Evolutionary conservation across 2,888 invertebrate species (phyloP).

Genomic region (Boloria euphrosyne): DNA sequence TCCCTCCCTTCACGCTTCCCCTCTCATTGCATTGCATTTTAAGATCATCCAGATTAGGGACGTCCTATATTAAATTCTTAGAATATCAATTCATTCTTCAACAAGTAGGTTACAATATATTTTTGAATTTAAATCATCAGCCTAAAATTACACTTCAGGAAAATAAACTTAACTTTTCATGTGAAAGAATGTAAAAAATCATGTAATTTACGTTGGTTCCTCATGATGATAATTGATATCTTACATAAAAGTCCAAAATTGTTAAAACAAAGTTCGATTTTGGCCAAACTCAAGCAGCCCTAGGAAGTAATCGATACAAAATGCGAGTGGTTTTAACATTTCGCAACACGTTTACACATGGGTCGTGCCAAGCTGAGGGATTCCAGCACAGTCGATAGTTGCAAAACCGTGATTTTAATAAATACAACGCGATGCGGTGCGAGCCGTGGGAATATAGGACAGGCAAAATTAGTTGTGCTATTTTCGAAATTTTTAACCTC

Average conservation of each 20-base stretch:
- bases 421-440: constrained; percentile 33
- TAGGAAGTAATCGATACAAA: constrained; percentile 55
- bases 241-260: not conserved
- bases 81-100: constrained; percentile 8
- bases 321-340: constrained; percentile 49
- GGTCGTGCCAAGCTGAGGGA: constrained; percentile 65
- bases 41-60: constrained; percentile 41
- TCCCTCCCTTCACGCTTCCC: constrained; percentile 46
- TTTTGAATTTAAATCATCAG: constrained; percentile 18
- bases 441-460: constrained; percentile 70
- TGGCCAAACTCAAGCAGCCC: constrained; percentile 33
- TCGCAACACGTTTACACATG: constrained; percentile 72
- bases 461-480: constrained; percentile 59
- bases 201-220: no score
- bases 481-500: constrained; percentile 47
- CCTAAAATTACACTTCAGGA: not conserved
- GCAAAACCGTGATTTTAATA: constrained; percentile 54
- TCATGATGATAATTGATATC: not conserved
- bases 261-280: not conserved
- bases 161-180: not conserved
- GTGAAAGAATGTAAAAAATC: not conserved
- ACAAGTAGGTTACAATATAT: constrained; percentile 8
- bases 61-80: constrained; percentile 26
- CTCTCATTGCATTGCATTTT: constrained; percentile 46
- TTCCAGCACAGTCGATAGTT: constrained; percentile 54